A percentile compares a stretch with the other conserved stretches of the same genome.
Evolutionary conservation across 1,140 invertebrate genomes (phyloP).

Genomic region (Brachionus koreanus): DNA sequence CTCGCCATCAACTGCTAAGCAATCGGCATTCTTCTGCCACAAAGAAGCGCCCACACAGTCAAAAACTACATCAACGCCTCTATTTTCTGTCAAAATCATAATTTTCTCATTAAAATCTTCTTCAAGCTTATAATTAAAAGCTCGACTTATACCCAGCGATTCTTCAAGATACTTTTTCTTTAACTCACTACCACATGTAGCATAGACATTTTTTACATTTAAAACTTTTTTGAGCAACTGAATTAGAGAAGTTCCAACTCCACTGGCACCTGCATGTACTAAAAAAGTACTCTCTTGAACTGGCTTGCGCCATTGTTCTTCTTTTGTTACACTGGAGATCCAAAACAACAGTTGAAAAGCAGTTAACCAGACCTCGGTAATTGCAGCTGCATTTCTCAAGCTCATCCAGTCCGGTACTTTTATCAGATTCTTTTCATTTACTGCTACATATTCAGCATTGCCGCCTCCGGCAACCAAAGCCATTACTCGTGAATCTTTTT

Average conservation of each 20-base stretch:
- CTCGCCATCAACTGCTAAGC: slow-evolving; percentile 51
- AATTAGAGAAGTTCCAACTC: slow-evolving; percentile 56
- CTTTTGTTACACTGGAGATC: slow-evolving; percentile 48
- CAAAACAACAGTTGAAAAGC: slow-evolving; percentile 55
- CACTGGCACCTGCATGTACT: slow-evolving; percentile 57
- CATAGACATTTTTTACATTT: slow-evolving; percentile 47
- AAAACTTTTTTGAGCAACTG: slow-evolving; percentile 51
- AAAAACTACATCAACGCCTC: slow-evolving; percentile 54
- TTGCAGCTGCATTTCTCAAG: slow-evolving; percentile 53
- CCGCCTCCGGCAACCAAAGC: slow-evolving; percentile 55
- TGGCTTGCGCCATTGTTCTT: slow-evolving; percentile 45
- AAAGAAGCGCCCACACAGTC: slow-evolving; percentile 57
- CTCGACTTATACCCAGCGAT: slow-evolving; percentile 50
- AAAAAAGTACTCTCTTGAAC: slow-evolving; percentile 51
- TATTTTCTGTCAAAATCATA: slow-evolving; percentile 51
- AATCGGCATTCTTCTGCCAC: slow-evolving; percentile 53
- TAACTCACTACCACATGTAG: slow-evolving; percentile 53
- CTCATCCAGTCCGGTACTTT: slow-evolving; percentile 49
- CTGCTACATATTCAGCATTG: slow-evolving; percentile 56
- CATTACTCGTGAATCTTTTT: slow-evolving; percentile 54
- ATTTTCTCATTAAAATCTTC: slow-evolving; percentile 48
- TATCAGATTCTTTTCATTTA: slow-evolving; percentile 52
- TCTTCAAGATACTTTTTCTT: slow-evolving; percentile 50
- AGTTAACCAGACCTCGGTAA: slow-evolving; percentile 58
- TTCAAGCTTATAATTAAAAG: slow-evolving; percentile 57